Conservation (phyloP, 2,888 invertebrate species). For the Pycnomerus fuliginosus region DNA sequence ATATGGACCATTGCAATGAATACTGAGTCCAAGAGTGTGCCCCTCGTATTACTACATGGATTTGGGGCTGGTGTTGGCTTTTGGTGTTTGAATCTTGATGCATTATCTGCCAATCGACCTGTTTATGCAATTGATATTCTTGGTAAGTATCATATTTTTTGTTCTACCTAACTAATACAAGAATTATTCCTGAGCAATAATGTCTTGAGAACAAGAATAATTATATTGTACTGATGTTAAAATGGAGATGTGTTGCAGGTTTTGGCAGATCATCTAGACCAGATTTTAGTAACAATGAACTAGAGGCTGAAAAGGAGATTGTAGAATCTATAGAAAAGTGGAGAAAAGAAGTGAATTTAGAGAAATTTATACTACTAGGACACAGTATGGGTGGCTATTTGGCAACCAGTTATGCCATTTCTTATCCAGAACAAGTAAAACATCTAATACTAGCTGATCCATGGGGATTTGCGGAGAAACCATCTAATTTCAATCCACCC, state of each 20-base stretch:
- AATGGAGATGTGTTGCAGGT: slow-evolving; percentile 55
- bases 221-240: too few relatives aligned
- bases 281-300: slow-evolving; percentile 72
- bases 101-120: slow-evolving; percentile 72
- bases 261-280: slow-evolving; percentile 94
- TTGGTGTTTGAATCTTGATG: slow-evolving; percentile 89
- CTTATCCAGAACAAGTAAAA: slow-evolving; percentile 80
- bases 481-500: slow-evolving; percentile 63
- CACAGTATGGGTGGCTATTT: slow-evolving; percentile 93
- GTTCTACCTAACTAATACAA: too few relatives aligned
- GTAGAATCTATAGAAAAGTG: slow-evolving; percentile 93
- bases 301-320: slow-evolving; percentile 81
- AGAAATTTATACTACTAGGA: slow-evolving; percentile 83
- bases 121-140: slow-evolving; percentile 82
- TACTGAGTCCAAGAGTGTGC: slow-evolving; percentile 63
- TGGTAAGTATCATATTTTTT: slow-evolving; percentile 37
- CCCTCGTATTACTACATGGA: slow-evolving; percentile 88
- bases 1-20: slow-evolving; percentile 66
- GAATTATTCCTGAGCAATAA: too few relatives aligned
- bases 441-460: slow-evolving; percentile 94
- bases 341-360: slow-evolving; percentile 82
- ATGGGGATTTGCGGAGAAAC: slow-evolving; percentile 70
- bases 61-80: slow-evolving; percentile 89
- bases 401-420: slow-evolving; percentile 81
- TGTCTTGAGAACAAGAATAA: too few relatives aligned